These are phyloP conservation scores for Dryomyza anilis DNA, from an alignment of 2,888 invertebrate genomes.

Conservation along the genomic window DNA sequence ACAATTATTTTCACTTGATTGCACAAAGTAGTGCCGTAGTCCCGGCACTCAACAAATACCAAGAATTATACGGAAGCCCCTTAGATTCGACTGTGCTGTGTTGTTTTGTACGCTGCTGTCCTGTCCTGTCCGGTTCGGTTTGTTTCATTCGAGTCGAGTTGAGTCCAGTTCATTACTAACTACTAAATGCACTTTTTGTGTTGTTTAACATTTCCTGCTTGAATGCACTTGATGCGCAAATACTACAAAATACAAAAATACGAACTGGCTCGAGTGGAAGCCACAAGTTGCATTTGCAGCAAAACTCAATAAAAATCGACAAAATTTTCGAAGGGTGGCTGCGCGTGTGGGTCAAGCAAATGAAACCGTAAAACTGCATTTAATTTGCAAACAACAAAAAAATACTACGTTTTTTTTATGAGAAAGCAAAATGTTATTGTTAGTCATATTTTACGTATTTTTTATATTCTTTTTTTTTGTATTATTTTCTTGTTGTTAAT, in stretches of 20 bases:
- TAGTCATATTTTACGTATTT: not conserved
- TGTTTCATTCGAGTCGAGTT: too few relatives aligned
- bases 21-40: slow-evolving; percentile 57
- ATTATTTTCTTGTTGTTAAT: slow-evolving; percentile 4
- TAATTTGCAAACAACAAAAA: slow-evolving; percentile 2
- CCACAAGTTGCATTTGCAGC: slow-evolving; percentile 20
- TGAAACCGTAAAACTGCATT: slow-evolving; percentile 10
- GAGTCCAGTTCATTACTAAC: too few relatives aligned
- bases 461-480: not conserved
- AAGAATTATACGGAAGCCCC: too few relatives aligned
- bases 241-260: not conserved
- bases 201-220: slow-evolving; percentile 18
- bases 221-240: slow-evolving; percentile 7
- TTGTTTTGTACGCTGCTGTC: too few relatives aligned
- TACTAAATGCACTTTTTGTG: slow-evolving; percentile 6
- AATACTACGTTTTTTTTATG: slow-evolving; percentile 5
- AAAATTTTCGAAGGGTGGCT: not conserved
- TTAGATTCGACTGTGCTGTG: too few relatives aligned
- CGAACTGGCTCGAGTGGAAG: not conserved
- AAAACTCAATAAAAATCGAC: not conserved
- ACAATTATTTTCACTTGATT: slow-evolving; percentile 57
- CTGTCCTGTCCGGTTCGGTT: too few relatives aligned
- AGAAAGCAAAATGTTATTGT: not conserved
- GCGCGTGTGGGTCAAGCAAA: not conserved
- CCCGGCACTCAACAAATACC: slow-evolving; percentile 13